These are phyloP conservation scores for Tokudaia muenninki DNA, from an alignment of 2,797 vertebrate genomes.

Conservation along the genomic window DNA sequence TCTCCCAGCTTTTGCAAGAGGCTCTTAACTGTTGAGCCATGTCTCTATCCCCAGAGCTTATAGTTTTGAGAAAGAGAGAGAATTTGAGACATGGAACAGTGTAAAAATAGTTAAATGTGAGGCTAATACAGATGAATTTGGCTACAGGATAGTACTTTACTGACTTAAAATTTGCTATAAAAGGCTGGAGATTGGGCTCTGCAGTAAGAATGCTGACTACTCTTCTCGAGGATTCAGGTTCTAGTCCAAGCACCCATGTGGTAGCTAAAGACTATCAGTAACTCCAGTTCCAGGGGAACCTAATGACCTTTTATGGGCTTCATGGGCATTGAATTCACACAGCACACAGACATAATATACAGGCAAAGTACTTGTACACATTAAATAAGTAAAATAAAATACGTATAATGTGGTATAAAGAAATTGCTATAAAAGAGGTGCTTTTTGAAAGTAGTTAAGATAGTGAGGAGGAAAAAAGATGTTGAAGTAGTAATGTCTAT, in stretches of 20 bases:
- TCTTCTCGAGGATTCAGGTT: not conserved
- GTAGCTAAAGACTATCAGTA: not conserved
- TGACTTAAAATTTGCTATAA: slow-evolving; percentile 39
- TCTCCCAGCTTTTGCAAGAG: not conserved
- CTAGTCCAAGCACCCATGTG: not conserved
- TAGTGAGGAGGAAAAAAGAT: not conserved
- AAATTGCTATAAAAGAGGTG: slow-evolving; percentile 45
- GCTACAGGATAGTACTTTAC: not conserved
- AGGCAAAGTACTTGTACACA: not conserved
- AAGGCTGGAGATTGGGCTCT: not conserved
- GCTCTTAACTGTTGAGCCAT: not conserved
- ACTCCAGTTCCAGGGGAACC: not conserved
- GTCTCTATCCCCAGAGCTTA: not conserved
- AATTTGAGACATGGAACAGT: not conserved
- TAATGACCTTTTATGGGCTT: not conserved
- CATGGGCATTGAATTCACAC: not conserved
- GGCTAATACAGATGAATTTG: not conserved
- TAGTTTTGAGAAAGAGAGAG: not conserved
- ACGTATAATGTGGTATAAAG: not conserved
- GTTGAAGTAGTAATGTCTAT: not conserved
- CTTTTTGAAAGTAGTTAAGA: slow-evolving; percentile 37
- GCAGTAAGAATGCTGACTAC: not conserved
- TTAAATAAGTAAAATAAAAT: not conserved
- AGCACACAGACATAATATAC: not conserved
- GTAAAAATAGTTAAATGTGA: slow-evolving; percentile 51